phyloP scores from a whole-genome alignment of 2,888 invertebrate species.

The Tetramorium bicarinatum region DNA sequence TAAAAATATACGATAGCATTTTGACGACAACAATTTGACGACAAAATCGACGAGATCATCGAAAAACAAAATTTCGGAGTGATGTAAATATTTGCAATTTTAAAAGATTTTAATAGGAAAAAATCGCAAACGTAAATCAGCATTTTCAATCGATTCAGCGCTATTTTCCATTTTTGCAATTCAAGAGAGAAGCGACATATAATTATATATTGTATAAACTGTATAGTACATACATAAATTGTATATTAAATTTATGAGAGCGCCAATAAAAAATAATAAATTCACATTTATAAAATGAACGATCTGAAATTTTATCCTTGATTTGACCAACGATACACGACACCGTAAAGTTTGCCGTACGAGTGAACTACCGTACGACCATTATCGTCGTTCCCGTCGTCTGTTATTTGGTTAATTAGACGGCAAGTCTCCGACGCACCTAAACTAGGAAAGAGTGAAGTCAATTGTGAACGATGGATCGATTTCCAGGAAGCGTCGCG shows the following conservation, averaged over 20 bases:
- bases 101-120: neutral
- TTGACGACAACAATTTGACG: neutral
- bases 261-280: neutral
- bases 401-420: constrained; percentile 65
- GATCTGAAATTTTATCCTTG: constrained; percentile 7
- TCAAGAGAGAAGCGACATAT: neutral
- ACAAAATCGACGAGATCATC: neutral
- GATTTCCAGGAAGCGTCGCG: constrained; percentile 70
- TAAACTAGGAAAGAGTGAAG: constrained; percentile 51
- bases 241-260: neutral
- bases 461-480: constrained; percentile 67
- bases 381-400: constrained; percentile 56
- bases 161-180: neutral
- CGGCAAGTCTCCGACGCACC: constrained; percentile 46
- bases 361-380: constrained; percentile 44
- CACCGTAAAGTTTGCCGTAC: neutral
- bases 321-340: neutral
- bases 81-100: neutral
- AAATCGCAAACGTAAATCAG: neutral
- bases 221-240: neutral
- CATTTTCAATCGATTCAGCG: neutral
- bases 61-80: neutral
- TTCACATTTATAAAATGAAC: neutral
- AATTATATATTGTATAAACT: neutral
- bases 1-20: neutral